phyloP scores from a whole-genome alignment of 2,113 vertebrate genomes.

The Tachuris rubrigastra region DNA sequence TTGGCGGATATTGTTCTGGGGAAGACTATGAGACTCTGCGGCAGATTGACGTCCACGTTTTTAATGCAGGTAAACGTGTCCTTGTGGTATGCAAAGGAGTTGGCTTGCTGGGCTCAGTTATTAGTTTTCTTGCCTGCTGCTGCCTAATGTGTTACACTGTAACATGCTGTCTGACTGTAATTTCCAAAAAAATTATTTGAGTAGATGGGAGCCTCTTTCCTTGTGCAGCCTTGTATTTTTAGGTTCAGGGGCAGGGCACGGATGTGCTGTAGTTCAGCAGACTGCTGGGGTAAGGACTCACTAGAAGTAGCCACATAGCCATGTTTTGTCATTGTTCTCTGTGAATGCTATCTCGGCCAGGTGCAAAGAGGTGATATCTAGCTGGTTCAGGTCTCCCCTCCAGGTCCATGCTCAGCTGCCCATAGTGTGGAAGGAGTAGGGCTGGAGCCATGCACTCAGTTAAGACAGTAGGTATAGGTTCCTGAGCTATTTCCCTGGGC shows the following conservation, averaged over 20 bases:
- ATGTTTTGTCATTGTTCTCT: not conserved
- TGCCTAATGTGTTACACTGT: not conserved
- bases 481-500: not conserved
- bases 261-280: not conserved
- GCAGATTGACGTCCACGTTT: slow-evolving; percentile 89
- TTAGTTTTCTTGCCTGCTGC: not conserved
- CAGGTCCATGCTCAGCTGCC: not conserved
- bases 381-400: not conserved
- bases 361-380: not conserved
- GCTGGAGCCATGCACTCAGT: not conserved
- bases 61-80: slow-evolving; percentile 80
- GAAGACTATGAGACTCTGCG: slow-evolving; percentile 98
- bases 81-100: not conserved
- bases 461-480: not conserved
- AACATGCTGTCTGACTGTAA: not conserved
- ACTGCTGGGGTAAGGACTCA: not conserved
- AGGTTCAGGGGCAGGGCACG: not conserved
- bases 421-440: not conserved
- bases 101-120: not conserved
- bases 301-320: not conserved
- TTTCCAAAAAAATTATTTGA: not conserved
- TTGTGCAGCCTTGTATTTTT: not conserved
- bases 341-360: not conserved
- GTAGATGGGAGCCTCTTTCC: not conserved
- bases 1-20: slow-evolving; percentile 97